Conservation (phyloP, 2,113 vertebrate species). For the Gallinago paraguaiae region DNA sequence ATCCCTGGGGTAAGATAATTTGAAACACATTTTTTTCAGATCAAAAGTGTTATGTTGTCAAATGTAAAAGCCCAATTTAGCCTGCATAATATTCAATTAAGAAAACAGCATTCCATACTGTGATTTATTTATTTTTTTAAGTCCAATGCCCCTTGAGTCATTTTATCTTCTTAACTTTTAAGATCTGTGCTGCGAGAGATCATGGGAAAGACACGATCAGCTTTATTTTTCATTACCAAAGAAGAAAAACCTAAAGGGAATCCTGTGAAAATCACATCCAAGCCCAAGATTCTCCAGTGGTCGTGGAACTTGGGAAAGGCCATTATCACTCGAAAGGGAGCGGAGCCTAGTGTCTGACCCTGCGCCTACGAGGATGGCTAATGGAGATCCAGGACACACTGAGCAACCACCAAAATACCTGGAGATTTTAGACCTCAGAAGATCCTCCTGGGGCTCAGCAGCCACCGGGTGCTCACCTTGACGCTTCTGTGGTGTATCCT, state of each 20-base stretch:
- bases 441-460: not conserved
- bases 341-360: not conserved
- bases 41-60: constrained; percentile 64
- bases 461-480: constrained; percentile 80
- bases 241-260: constrained; percentile 40
- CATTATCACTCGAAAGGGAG: not conserved
- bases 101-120: constrained; percentile 39
- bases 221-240: constrained; percentile 20
- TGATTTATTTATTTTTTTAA: constrained; percentile 61
- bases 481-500: constrained; percentile 93
- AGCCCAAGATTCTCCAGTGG: not conserved
- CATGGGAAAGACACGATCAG: constrained; percentile 52
- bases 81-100: constrained; percentile 50
- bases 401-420: not conserved
- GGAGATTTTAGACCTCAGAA: not conserved
- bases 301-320: not conserved
- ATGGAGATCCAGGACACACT: not conserved
- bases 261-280: not conserved
- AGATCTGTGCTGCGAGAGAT: constrained; percentile 18
- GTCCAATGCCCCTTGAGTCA: constrained; percentile 57
- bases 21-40: constrained; percentile 62
- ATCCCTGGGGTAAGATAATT: constrained; percentile 50
- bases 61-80: constrained; percentile 51
- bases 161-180: constrained; percentile 55
- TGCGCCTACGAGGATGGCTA: not conserved